A percentile compares a stretch with the other conserved stretches of the same genome.
Evolutionary conservation across 2,113 vertebrate genomes (phyloP).

Genomic region (Grammomys surdaster): DNA sequence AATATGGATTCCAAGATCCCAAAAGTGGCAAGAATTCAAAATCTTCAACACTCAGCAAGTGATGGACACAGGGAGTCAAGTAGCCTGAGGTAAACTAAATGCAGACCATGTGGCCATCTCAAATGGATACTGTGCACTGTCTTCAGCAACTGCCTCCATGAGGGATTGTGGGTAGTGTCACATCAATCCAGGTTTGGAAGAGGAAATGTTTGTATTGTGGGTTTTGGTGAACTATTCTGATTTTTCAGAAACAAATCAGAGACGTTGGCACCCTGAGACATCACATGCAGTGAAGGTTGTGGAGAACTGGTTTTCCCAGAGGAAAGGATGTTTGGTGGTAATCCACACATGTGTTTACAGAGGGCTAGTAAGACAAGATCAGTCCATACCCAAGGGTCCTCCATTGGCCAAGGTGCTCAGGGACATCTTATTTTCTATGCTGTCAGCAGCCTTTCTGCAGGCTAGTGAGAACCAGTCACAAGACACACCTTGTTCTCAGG

Average conservation of each 20-base stretch:
- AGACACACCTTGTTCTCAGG: background rate
- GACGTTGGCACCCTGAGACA: background rate
- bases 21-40: no score
- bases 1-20: background rate
- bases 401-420: background rate
- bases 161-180: background rate
- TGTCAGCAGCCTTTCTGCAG: background rate
- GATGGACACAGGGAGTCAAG: no score
- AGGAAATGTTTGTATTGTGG: background rate
- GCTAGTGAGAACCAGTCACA: background rate
- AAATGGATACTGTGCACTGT: fast-evolving
- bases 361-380: background rate
- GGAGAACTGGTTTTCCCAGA: background rate
- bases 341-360: fast-evolving
- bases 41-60: background rate
- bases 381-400: fast-evolving
- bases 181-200: background rate
- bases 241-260: background rate
- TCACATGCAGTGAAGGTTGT: background rate
- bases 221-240: background rate
- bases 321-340: background rate
- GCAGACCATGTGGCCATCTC: background rate
- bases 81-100: no score
- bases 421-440: background rate
- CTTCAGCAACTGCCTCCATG: background rate